Evolutionary conservation across 2,797 vertebrate species (phyloP), one percentile per base, ranked within the genome.

Genomic region (Poecilia velifera): DNA sequence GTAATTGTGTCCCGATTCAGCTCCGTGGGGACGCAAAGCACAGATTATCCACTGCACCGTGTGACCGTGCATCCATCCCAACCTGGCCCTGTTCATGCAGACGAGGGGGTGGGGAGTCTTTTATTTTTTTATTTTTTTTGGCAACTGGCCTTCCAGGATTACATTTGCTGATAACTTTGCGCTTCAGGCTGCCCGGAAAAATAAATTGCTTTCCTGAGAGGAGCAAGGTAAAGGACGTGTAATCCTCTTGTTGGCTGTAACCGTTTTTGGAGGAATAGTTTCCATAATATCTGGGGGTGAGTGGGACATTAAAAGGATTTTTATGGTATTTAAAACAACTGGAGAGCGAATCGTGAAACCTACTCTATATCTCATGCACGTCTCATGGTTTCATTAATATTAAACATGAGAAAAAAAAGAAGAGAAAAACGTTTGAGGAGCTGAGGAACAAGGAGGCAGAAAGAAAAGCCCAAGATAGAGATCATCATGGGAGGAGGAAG

Each of bases 151-250:
- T 78, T 82, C 81, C 77, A 76, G 87, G 90, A 91, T 93, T 91
- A 91, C 89, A 91, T 88, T 81, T 79, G 75, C 81, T 91, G 90
- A 92, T 92, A 91, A 91, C 76, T 85, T 79, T 72, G 71, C 25
- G 46, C 83, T 90, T 74, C 16, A 20, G 74, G 87, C 72, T 78
- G 81, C 81, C 77, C 81, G 36, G 84, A 85, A 86, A 92, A 93
- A 91, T 91, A 91, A 92, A 94, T 93, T 89, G 89, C 89, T 91
- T 90, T 89, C 86, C 86, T 81, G 81, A 59, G n/a, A 81, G 84
- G 80, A 83, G 64, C 86, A 80, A 86, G 87, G 81, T 86, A 90
- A 84, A 86, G 83, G 87, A 90, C 77, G 7, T 76, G 77, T 90
- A 92, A 93, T 93, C 87, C 87, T 75, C 88, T 82, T 83, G 89